Base-by-base conservation (phyloP, 1,140 invertebrate genomes). In the Leucophenga varia region DNA sequence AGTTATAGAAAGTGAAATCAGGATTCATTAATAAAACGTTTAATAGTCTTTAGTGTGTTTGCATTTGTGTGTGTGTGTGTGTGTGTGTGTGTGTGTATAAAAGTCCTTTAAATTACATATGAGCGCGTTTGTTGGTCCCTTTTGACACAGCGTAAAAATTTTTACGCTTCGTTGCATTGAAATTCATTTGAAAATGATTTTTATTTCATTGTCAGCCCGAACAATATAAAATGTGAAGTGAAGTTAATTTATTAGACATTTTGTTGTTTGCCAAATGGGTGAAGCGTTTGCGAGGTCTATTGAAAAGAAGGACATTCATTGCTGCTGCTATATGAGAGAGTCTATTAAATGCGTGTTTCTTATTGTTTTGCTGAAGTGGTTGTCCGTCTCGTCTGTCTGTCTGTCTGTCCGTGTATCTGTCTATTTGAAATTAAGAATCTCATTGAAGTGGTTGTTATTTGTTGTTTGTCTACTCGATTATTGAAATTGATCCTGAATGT, bases 221-320 rank as follows among this genome's bases (percentile, higher is more conserved):
- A 42, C 31, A 57, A 32, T 57, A 22, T 25, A 30, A 30, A 36
- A 28, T 52, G 39, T 46, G 52, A 61, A 69, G 60, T 69, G 61
- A 69, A 69, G 64, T 69, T 69, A 69, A 69, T 69, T 69, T 69
- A 69, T 69, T 69, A 69, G 64, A 69, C 47, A 68, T 69, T 69
- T 69, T 69, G 64, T 69, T n/a, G n/a, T n/a, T n/a, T n/a, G n/a
- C n/a, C n/a, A n/a, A n/a, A n/a, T n/a, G n/a, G n/a, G n/a, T n/a
- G n/a, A n/a, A n/a, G n/a, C n/a, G n/a, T n/a, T n/a, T n/a, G n/a
- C n/a, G n/a, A n/a, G n/a, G 46, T 58, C 50, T 61, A 69, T 69
- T 69, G 55, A 69, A 61, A 60, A 69, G 61, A 61, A 69, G 58
- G 61, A 61, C 60, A 69, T 69, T 69, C 58, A 69, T 67, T 51